Evolutionary conservation across 2,113 vertebrate genomes (phyloP).

Genomic region (cattle (Bos taurus)): DNA sequence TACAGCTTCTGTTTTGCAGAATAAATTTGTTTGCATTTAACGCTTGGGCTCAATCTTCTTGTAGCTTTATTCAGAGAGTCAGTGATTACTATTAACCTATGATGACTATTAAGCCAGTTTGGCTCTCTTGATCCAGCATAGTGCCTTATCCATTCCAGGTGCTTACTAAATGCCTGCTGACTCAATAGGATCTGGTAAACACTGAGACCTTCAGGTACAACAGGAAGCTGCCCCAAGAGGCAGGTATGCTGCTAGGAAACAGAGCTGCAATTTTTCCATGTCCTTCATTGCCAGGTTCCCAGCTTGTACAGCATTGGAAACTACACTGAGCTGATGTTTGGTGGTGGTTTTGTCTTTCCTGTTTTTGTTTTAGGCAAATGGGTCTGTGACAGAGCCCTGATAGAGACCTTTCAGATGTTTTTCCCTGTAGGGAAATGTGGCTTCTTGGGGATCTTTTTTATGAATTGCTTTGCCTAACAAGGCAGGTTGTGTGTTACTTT

Average conservation of each 20-base stretch:
- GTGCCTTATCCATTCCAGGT: background rate
- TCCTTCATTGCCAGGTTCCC: background rate
- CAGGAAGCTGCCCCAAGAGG: background rate
- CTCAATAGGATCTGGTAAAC: conserved; percentile 4
- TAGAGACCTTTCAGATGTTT: conserved; percentile 7
- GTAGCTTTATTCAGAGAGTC: background rate
- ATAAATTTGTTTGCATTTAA: conserved; percentile 3
- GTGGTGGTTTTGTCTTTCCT: background rate
- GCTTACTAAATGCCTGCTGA: background rate
- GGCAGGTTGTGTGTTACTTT: background rate
- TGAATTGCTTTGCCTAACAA: background rate
- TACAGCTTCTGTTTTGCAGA: background rate
- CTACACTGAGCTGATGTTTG: background rate
- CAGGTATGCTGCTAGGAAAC: background rate
- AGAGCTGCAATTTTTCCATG: background rate
- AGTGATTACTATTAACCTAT: background rate
- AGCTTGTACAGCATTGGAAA: background rate
- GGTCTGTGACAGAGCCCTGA: background rate
- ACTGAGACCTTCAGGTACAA: background rate
- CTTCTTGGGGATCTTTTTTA: background rate
- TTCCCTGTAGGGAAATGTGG: background rate
- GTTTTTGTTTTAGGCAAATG: conserved; percentile 19
- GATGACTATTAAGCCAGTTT: background rate
- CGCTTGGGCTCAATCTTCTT: background rate
- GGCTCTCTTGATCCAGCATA: background rate